These are phyloP conservation scores for Bellardia pandia DNA, from an alignment of 2,888 invertebrate genomes.

Conservation along the genomic window DNA sequence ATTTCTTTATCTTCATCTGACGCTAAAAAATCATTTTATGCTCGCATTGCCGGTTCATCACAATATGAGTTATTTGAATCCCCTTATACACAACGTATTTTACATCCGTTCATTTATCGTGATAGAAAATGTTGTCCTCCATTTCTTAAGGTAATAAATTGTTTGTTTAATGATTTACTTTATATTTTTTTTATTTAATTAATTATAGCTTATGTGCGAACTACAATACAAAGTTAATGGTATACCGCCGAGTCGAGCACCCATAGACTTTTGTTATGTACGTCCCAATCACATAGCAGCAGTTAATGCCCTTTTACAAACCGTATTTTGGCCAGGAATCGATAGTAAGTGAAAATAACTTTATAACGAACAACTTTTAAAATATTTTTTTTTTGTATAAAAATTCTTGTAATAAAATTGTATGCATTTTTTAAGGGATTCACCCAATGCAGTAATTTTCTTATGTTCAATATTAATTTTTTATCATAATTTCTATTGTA, in stretches of 20 bases:
- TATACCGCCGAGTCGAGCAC: conserved; percentile 84
- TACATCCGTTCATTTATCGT: conserved; percentile 93
- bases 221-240: conserved; percentile 82
- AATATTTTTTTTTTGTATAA: too few relatives aligned
- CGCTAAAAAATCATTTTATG: conserved; percentile 82
- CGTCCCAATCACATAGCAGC: conserved; percentile 94
- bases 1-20: conserved; percentile 77
- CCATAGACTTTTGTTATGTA: conserved; percentile 94
- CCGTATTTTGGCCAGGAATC: conserved; percentile 96
- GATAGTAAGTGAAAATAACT: conserved; percentile 88
- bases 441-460: neutral
- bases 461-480: neutral
- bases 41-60: conserved; percentile 85
- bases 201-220: conserved; percentile 84
- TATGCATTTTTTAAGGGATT: too few relatives aligned
- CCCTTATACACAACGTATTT: conserved; percentile 88
- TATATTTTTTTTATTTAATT: conserved; percentile 4
- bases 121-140: conserved; percentile 88
- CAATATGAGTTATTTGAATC: conserved; percentile 87
- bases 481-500: neutral
- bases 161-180: neutral
- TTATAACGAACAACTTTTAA: too few relatives aligned
- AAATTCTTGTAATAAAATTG: too few relatives aligned
- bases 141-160: conserved; percentile 87
- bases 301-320: conserved; percentile 92